These are phyloP conservation scores for Drosophila kambysellisi DNA, from an alignment of 2,888 invertebrate species.

Conservation along the genomic window DNA sequence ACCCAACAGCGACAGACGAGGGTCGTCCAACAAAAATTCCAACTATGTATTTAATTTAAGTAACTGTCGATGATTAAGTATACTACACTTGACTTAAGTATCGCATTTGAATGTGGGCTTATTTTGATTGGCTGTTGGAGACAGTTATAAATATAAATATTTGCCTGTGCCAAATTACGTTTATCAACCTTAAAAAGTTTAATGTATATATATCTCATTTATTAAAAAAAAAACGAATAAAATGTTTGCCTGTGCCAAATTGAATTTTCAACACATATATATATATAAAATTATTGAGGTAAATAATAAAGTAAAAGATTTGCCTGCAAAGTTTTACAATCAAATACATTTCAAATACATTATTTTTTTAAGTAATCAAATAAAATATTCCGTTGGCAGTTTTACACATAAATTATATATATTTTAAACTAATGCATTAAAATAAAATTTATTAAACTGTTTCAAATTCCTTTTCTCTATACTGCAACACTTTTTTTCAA, in stretches of 20 bases:
- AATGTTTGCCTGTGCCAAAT: neutral
- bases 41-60: neutral
- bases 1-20: conserved; percentile 28
- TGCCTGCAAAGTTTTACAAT: neutral
- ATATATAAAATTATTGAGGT: no score
- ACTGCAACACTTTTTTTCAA: neutral
- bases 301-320: neutral
- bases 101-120: neutral
- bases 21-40: conserved; percentile 9
- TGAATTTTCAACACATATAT: neutral
- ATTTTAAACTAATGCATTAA: no score
- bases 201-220: neutral
- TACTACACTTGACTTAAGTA: neutral
- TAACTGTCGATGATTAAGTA: neutral
- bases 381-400: neutral
- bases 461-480: no score
- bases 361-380: neutral
- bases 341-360: neutral
- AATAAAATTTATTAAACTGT: no score
- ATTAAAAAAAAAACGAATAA: neutral
- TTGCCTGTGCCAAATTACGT: neutral
- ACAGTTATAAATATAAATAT: neutral
- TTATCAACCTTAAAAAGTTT: neutral
- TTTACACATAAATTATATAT: neutral
- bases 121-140: neutral